phyloP scores from a whole-genome alignment of 2,113 vertebrate genomes.

The Equus przewalskii region DNA sequence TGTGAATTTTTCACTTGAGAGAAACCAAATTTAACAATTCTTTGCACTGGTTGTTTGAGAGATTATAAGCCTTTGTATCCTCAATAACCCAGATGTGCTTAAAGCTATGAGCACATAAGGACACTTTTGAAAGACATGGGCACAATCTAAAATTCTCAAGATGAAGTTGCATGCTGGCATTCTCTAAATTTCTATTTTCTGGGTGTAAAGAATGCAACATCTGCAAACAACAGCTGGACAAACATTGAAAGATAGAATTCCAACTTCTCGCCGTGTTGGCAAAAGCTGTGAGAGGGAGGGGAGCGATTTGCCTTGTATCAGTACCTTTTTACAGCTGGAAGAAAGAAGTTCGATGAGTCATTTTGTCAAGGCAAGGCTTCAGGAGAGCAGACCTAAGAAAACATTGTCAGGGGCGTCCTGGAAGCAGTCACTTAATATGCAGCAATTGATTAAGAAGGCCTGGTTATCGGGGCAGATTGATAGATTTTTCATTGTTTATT shows the following conservation, averaged over 20 bases:
- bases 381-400: not conserved
- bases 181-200: slow-evolving; percentile 72
- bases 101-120: slow-evolving; percentile 71
- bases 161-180: slow-evolving; percentile 70
- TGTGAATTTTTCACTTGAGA: slow-evolving; percentile 52
- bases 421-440: not conserved
- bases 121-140: slow-evolving; percentile 71
- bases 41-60: slow-evolving; percentile 61
- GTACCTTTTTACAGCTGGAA: slow-evolving; percentile 39
- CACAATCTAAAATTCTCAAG: slow-evolving; percentile 71
- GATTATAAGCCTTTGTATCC: slow-evolving; percentile 69
- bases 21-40: slow-evolving; percentile 71
- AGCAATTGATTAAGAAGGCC: slow-evolving; percentile 13
- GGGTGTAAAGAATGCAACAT: slow-evolving; percentile 73
- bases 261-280: slow-evolving; percentile 75
- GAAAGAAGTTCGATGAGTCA: not conserved
- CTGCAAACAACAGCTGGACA: slow-evolving; percentile 85
- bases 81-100: slow-evolving; percentile 83
- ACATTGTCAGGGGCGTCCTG: not conserved
- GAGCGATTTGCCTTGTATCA: not conserved
- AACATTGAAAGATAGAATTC: slow-evolving; percentile 68
- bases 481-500: not conserved
- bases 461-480: not conserved
- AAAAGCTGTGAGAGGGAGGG: slow-evolving; percentile 48
- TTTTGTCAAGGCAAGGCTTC: slow-evolving; percentile 44